Evolutionary conservation across 2,888 invertebrate species (phyloP).

Genomic region (Prostheceraeus crozeri): DNA sequence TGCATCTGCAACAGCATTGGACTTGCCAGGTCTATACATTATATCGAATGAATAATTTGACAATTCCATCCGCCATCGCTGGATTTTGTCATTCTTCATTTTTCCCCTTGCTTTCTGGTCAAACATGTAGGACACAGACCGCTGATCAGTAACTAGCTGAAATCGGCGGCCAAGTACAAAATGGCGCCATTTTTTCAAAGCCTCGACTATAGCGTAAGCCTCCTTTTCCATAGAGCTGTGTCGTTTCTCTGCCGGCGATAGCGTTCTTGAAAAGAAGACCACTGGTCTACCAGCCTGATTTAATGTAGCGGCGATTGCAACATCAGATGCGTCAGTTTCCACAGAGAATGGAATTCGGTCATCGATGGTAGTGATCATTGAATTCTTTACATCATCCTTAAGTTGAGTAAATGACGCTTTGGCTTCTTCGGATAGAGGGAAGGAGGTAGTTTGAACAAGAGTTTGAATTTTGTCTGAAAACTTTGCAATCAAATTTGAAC

Average conservation of each 20-base stretch:
- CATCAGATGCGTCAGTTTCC: conserved; percentile 25
- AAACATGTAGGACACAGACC: conserved; percentile 40
- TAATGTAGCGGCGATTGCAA: conserved; percentile 29
- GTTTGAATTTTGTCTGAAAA: conserved; percentile 11
- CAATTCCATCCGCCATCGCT: conserved; percentile 40
- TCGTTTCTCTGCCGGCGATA: conserved; percentile 26
- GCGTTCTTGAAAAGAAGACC: conserved; percentile 35
- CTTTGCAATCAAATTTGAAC: conserved; percentile 8
- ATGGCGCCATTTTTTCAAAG: conserved; percentile 38
- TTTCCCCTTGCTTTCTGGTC: conserved; percentile 36
- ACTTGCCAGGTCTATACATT: conserved; percentile 39
- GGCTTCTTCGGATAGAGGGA: background rate
- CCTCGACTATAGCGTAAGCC: conserved; percentile 38
- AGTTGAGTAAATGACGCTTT: background rate
- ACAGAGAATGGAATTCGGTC: conserved; percentile 6
- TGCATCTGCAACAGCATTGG: conserved; percentile 38
- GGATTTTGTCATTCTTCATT: conserved; percentile 42
- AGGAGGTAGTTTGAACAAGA: conserved; percentile 4
- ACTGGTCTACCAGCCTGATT: conserved; percentile 23
- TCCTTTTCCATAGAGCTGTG: conserved; percentile 39
- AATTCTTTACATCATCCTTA: background rate
- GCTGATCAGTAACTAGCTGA: conserved; percentile 41
- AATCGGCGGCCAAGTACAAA: conserved; percentile 39
- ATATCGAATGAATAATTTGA: conserved; percentile 38
- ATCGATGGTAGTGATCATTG: no score